These are phyloP conservation scores for Pterostichus madidus DNA, from an alignment of 2,888 invertebrate genomes.

Conservation along the genomic window DNA sequence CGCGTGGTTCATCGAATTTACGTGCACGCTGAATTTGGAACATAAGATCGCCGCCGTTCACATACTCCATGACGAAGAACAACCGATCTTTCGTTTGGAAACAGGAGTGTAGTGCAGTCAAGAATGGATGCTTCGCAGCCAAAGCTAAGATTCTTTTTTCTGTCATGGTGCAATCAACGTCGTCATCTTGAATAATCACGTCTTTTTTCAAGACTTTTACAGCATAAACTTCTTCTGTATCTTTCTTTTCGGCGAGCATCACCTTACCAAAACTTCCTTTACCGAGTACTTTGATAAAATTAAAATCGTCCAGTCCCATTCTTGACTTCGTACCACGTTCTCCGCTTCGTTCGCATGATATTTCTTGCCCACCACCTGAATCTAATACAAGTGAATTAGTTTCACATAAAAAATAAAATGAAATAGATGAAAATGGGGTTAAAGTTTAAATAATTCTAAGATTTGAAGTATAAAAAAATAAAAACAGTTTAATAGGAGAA, in stretches of 20 bases:
- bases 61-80: slow-evolving; percentile 99
- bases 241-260: slow-evolving; percentile 97
- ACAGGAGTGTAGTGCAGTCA: slow-evolving; percentile 97
- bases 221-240: slow-evolving; percentile 94
- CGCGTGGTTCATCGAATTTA: slow-evolving; percentile 97
- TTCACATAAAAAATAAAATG: background rate
- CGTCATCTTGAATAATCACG: slow-evolving; percentile 98
- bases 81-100: slow-evolving; percentile 94
- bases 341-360: slow-evolving; percentile 39
- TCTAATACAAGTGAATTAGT: slow-evolving; percentile 32
- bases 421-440: background rate
- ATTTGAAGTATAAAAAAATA: too few species aligned
- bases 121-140: slow-evolving; percentile 98
- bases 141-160: slow-evolving; percentile 97
- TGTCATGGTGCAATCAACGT: slow-evolving; percentile 99
- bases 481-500: too few species aligned
- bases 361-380: slow-evolving; percentile 46
- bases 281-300: slow-evolving; percentile 98
- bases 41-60: slow-evolving; percentile 99
- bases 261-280: slow-evolving; percentile 99
- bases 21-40: slow-evolving; percentile 99
- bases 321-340: slow-evolving; percentile 75
- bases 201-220: slow-evolving; percentile 97
- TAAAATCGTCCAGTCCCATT: slow-evolving; percentile 92
- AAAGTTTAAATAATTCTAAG: background rate